These are phyloP conservation scores for Caracal caracal DNA, from an alignment of 2,113 vertebrate species.

Conservation along the genomic window DNA sequence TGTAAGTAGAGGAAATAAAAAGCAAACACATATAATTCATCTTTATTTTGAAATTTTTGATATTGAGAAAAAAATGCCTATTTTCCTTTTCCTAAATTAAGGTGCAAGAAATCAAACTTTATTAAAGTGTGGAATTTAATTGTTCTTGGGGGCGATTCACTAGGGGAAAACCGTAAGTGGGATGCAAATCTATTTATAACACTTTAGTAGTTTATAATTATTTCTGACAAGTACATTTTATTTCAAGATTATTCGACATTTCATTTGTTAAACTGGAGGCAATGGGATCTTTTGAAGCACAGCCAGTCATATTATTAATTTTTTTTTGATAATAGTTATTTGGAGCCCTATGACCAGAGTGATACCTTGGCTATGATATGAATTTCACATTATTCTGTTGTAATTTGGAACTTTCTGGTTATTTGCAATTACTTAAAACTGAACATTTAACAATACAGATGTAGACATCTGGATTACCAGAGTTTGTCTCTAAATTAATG, in stretches of 20 bases:
- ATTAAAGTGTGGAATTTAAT: not conserved
- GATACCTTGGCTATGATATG: not conserved
- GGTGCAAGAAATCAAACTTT: not conserved
- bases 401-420: not conserved
- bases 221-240: not conserved
- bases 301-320: not conserved
- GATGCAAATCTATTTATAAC: not conserved
- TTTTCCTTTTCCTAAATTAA: not conserved
- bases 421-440: not conserved
- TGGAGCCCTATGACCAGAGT: not conserved
- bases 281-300: not conserved
- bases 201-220: not conserved
- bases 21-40: not conserved
- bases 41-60: not conserved
- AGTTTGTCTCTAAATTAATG: not conserved
- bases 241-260: not conserved
- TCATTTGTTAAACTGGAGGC: not conserved
- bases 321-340: not conserved
- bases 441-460: not conserved
- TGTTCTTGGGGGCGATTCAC: not conserved
- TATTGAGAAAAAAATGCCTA: not conserved
- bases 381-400: not conserved
- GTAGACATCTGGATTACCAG: not conserved
- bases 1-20: not conserved
- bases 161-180: not conserved